These are phyloP conservation scores for Halictus ligatus DNA, from an alignment of 2,888 invertebrate genomes.

Conservation along the genomic window DNA sequence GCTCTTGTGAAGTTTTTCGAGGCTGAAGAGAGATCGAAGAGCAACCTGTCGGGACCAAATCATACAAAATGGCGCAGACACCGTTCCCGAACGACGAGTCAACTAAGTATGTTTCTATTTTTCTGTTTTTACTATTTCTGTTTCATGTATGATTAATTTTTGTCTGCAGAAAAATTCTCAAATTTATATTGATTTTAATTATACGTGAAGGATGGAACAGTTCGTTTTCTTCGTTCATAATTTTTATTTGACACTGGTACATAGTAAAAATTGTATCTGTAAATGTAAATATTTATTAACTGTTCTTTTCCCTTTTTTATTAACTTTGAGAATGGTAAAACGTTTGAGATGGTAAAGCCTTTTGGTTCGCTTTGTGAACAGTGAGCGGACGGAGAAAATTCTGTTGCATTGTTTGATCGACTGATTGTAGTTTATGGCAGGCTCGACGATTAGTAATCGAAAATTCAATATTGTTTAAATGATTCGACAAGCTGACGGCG, in stretches of 20 bases:
- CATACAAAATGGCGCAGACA: conserved; percentile 18
- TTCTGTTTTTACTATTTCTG: background rate
- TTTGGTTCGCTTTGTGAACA: background rate
- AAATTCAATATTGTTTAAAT: background rate
- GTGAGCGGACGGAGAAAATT: background rate
- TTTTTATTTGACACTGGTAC: too few relatives aligned
- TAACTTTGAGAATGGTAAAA: too few relatives aligned
- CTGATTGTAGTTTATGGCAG: background rate
- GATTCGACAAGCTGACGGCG: background rate
- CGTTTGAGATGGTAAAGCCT: too few relatives aligned
- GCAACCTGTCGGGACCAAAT: background rate
- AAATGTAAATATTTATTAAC: too few relatives aligned
- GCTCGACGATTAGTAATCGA: background rate
- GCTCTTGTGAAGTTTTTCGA: background rate
- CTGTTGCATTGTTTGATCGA: background rate
- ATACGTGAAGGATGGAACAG: too few relatives aligned
- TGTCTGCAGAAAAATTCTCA: background rate
- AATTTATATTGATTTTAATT: background rate
- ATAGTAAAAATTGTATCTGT: too few relatives aligned
- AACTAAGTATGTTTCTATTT: conserved; percentile 15
- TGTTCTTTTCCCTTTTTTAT: too few relatives aligned
- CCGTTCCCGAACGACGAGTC: conserved; percentile 2
- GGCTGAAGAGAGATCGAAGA: background rate
- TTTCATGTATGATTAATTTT: background rate
- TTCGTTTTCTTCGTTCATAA: too few relatives aligned